phyloP scores from a whole-genome alignment of 2,888 invertebrate genomes.

The Lasioglossum villosulum region DNA sequence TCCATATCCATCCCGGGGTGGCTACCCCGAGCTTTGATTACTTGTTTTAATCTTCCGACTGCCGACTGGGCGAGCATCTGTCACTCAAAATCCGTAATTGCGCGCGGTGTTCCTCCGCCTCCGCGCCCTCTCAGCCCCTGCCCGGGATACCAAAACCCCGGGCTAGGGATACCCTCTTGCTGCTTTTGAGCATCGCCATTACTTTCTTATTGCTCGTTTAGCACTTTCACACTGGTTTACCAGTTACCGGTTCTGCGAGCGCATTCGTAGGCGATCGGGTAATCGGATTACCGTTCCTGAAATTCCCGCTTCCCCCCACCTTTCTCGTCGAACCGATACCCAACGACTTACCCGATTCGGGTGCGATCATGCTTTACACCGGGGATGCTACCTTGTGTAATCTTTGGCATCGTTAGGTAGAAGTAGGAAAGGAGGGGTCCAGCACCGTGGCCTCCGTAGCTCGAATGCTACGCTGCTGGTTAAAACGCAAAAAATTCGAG shows the following conservation, averaged over 20 bases:
- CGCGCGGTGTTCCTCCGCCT: constrained; percentile 71
- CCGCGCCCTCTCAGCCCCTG: constrained; percentile 2
- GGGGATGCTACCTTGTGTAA: not conserved
- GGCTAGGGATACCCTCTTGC: constrained; percentile 37
- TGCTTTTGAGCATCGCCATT: constrained; percentile 66
- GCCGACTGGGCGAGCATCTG: constrained; percentile 84
- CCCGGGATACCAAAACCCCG: constrained; percentile 10
- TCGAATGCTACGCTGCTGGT: not conserved
- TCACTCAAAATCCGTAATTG: constrained; percentile 84
- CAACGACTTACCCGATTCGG: not conserved
- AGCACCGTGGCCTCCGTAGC: not conserved
- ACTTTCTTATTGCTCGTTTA: constrained; percentile 79
- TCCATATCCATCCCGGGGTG: constrained; percentile 81
- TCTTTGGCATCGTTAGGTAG: not conserved
- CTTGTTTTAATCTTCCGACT: constrained; percentile 85
- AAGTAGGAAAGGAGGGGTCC: not conserved
- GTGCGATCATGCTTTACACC: not conserved
- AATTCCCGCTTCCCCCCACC: not conserved
- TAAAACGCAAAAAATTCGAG: not conserved
- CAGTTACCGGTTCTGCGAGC: constrained; percentile 20
- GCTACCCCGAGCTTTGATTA: constrained; percentile 83
- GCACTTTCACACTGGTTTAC: constrained; percentile 62
- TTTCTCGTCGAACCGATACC: not conserved
- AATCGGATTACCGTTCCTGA: constrained; percentile 50
- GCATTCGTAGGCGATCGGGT: constrained; percentile 45